These are phyloP conservation scores for Pheosia tremula DNA, from an alignment of 2,888 invertebrate genomes.

Conservation along the genomic window DNA sequence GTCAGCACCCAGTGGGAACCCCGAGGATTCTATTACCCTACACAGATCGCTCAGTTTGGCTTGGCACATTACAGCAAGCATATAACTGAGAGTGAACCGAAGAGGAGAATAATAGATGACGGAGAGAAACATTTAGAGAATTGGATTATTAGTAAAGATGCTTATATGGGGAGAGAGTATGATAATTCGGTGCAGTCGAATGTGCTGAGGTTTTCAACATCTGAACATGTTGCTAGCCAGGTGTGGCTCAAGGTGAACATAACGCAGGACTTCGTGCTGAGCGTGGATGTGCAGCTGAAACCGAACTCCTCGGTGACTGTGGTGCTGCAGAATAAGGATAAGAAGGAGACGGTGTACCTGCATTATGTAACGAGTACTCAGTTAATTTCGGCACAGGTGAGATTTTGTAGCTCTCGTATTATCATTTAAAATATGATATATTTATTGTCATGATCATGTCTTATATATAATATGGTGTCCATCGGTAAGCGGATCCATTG, in stretches of 20 bases:
- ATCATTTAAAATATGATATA: too few relatives aligned
- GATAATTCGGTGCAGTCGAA: constrained; percentile 85
- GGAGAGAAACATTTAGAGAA: constrained; percentile 87
- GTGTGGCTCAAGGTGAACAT: constrained; percentile 85
- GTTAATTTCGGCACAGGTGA: constrained; percentile 89
- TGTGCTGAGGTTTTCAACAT: constrained; percentile 89
- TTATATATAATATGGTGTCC: too few relatives aligned
- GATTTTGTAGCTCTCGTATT: constrained; percentile 26
- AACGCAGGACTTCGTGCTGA: constrained; percentile 88
- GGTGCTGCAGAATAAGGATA: constrained; percentile 89
- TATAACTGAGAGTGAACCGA: constrained; percentile 92
- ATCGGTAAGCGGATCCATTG: too few relatives aligned
- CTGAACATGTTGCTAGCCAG: constrained; percentile 87
- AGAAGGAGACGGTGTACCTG: constrained; percentile 90
- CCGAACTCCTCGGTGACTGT: constrained; percentile 93
- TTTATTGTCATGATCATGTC: too few relatives aligned
- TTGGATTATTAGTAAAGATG: constrained; percentile 91
- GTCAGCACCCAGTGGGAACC: constrained; percentile 99
- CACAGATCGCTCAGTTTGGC: constrained; percentile 99
- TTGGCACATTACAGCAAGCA: constrained; percentile 98
- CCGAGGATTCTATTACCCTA: constrained; percentile 98
- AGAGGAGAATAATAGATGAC: constrained; percentile 89
- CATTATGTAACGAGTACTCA: constrained; percentile 92
- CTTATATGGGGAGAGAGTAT: constrained; percentile 85
- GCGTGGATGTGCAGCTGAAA: constrained; percentile 88